Evolutionary conservation across 2,113 vertebrate genomes (phyloP), one percentile per base, ranked within the genome.

Genomic region (Leptocoma aspasia): DNA sequence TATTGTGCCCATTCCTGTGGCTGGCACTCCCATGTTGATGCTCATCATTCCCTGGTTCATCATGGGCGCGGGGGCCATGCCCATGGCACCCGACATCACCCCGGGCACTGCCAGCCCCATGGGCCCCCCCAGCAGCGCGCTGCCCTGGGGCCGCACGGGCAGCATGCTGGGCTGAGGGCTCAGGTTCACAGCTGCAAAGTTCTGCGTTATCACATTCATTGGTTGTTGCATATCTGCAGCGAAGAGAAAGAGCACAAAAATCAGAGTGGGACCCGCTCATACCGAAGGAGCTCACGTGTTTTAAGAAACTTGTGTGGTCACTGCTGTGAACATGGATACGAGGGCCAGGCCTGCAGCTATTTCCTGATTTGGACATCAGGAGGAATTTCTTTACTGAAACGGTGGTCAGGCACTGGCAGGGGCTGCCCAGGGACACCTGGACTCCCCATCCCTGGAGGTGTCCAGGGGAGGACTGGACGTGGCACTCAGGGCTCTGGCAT

Each of bases 121-220:
- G 76, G 98, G 95, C 39, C 97, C 97, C 14, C 98, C 98, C 98
- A 99, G 98, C 97, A 99, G 77, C 9, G 98, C 87, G 94, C 87
- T 98, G 13, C 95, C 86, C 83, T 98, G 98, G 13, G 98, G 90
- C 73, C 98, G 97, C 94, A 97, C 97, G 39, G 98, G 82, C 91
- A 98, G 64, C 83, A 98, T 49, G 65, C 94, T 97, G 10, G 99
- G 98, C 41, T 98, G 98, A 44, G 98, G 97, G 97, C 96, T 98
- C 92, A 99, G 98, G 97, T 95, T 99, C 98, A 99, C 98, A 2
- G 97, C 96, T 54, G 98, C 98, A 90, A 99, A 99, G 96, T 98
- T 99, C 95, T 99, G 99, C 54, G 98, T 97, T 79, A 99, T 98
- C 95, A 99, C 97, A 97, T 97, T 99, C 96, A 98, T 75, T 8